Conservation (phyloP, 2,797 vertebrate species). For the Gastrophryne carolinensis region DNA sequence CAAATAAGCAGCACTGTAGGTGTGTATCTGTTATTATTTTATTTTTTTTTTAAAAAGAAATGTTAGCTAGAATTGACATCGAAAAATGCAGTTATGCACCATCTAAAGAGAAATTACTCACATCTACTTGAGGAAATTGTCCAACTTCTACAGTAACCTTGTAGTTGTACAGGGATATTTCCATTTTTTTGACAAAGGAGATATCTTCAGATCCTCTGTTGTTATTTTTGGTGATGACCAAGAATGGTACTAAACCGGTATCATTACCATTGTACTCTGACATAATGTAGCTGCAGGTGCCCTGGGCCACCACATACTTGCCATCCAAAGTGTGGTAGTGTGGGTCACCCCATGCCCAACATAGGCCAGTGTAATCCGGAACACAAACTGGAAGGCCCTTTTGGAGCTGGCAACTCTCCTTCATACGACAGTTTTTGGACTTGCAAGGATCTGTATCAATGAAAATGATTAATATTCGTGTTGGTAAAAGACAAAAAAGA, state of each 20-base stretch:
- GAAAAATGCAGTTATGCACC: too few relatives aligned
- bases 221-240: constrained; percentile 69
- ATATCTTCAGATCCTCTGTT: constrained; percentile 62
- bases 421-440: constrained; percentile 20
- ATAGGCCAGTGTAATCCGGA: constrained; percentile 45
- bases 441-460: constrained; percentile 36
- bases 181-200: constrained; percentile 64
- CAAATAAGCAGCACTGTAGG: too few relatives aligned
- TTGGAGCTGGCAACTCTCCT: constrained; percentile 29
- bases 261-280: neutral
- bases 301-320: constrained; percentile 65
- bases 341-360: constrained; percentile 70
- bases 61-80: too few relatives aligned
- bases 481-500: too few relatives aligned
- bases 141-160: constrained; percentile 62
- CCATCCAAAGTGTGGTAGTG: constrained; percentile 71
- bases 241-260: constrained; percentile 60
- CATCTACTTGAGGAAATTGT: constrained; percentile 65
- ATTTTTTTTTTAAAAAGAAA: too few relatives aligned
- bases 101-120: constrained; percentile 63
- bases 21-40: too few relatives aligned
- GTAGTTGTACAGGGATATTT: constrained; percentile 58
- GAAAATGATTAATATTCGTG: too few relatives aligned
- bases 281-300: constrained; percentile 69
- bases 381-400: constrained; percentile 9